Percentiles rank a stretch among this genome's conserved stretches.
phyloP scores from a whole-genome alignment of 2,797 vertebrate species.

The Rhinichthys osculus region DNA sequence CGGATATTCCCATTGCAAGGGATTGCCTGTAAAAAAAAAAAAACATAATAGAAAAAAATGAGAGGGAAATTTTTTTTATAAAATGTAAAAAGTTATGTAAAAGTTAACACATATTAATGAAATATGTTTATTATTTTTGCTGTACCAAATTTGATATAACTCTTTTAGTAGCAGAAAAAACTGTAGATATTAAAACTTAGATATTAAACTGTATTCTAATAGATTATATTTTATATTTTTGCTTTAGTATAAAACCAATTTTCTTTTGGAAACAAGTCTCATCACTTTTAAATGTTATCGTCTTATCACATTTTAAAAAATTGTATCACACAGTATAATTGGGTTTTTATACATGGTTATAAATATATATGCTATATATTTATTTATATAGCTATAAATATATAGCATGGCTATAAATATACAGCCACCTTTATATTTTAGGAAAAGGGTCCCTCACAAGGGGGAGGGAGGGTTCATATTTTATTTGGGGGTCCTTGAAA shows the following conservation, averaged over 20 bases:
- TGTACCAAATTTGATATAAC: not conserved
- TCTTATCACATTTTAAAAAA: not conserved
- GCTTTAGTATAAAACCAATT: not conserved
- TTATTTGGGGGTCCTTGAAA: not conserved
- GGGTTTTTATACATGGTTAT: not conserved
- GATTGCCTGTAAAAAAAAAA: not conserved
- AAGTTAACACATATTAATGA: not conserved
- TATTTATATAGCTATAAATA: too few species aligned
- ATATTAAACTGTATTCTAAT: not conserved
- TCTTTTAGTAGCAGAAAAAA: not conserved
- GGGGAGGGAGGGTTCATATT: not conserved
- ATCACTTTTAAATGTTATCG: not conserved
- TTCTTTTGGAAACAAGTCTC: not conserved
- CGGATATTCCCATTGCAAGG: not conserved
- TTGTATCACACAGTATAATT: not conserved
- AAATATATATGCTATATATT: too few species aligned
- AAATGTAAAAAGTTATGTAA: not conserved
- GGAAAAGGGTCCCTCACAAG: not conserved
- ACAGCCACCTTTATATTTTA: not conserved
- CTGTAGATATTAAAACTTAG: too few species aligned
- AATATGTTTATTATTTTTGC: not conserved
- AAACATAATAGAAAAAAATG: too few species aligned
- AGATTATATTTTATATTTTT: constrained; percentile 21
- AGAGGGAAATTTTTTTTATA: not conserved
- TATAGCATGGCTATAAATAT: too few species aligned